A percentile compares a stretch with the other conserved stretches of the same genome.
Conservation (phyloP, 2,888 invertebrate species). For the Amiota communis region DNA sequence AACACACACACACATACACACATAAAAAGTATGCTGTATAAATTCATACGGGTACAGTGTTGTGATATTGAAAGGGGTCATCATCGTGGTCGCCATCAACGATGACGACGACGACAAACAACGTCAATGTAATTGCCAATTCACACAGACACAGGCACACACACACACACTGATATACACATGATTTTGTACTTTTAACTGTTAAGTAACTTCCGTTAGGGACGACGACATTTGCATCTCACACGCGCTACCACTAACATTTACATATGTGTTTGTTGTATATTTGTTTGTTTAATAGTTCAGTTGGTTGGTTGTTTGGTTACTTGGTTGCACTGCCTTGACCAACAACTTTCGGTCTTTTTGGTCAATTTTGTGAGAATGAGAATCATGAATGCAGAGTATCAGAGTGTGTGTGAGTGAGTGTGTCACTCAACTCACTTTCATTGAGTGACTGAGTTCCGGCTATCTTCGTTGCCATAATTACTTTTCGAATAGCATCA, state of each 20-base stretch:
- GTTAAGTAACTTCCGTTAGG: slow-evolving; percentile 60
- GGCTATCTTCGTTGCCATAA: slow-evolving; percentile 41
- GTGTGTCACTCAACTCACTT: no score
- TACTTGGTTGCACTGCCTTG: not conserved
- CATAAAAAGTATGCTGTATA: not conserved
- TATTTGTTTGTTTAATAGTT: not conserved
- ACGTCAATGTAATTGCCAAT: slow-evolving; percentile 57
- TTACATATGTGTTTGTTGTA: slow-evolving; percentile 14
- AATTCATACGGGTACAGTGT: no score
- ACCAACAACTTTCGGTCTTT: no score
- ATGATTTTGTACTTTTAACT: slow-evolving; percentile 18
- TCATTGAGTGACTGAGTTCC: no score
- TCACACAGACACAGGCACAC: slow-evolving; percentile 34
- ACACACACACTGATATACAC: slow-evolving; percentile 38
- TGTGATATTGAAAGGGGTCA: no score
- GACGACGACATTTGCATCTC: slow-evolving; percentile 40
- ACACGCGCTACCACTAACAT: slow-evolving; percentile 18
- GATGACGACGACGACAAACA: slow-evolving; percentile 50
- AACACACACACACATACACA: slow-evolving; percentile 3
- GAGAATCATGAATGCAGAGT: no score
- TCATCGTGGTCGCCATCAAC: no score
- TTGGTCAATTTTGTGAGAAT: no score
- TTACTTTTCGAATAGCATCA: slow-evolving; percentile 62
- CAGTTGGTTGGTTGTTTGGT: not conserved
- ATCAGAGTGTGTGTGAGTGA: no score